Percentiles rank a stretch among this genome's conserved stretches.
Evolutionary conservation across 2,888 invertebrate species (phyloP).

Genomic region (Melolontha melolontha): DNA sequence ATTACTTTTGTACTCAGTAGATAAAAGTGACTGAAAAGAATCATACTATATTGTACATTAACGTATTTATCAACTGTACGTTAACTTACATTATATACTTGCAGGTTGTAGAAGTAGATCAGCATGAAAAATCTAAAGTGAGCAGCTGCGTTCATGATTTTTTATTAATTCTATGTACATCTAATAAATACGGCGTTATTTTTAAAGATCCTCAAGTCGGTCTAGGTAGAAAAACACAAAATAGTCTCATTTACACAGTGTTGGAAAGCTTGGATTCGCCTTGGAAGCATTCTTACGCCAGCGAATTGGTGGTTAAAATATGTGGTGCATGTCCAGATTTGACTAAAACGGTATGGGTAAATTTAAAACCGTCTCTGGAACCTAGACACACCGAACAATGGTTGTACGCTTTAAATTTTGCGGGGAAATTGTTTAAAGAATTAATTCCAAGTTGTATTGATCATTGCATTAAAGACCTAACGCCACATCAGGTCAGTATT

Average conservation of each 20-base stretch:
- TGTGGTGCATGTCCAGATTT: conserved; percentile 79
- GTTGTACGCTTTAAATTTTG: conserved; percentile 68
- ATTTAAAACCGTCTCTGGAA: conserved; percentile 72
- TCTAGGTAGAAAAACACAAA: conserved; percentile 69
- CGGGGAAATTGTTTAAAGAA: conserved; percentile 65
- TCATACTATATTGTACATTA: too few species aligned
- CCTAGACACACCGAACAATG: conserved; percentile 71
- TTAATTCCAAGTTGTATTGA: conserved; percentile 68
- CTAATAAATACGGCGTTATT: conserved; percentile 80
- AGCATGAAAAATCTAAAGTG: conserved; percentile 68
- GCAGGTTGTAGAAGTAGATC: conserved; percentile 54
- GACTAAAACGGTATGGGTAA: conserved; percentile 72
- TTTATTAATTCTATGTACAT: conserved; percentile 80
- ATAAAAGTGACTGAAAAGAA: too few species aligned
- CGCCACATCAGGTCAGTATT: conserved; percentile 65
- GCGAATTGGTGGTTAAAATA: conserved; percentile 74
- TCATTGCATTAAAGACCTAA: conserved; percentile 65
- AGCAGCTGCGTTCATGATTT: conserved; percentile 74
- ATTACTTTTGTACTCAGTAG: too few species aligned
- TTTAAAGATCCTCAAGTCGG: conserved; percentile 79
- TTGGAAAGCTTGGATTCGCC: conserved; percentile 75
- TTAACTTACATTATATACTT: conserved; percentile 28
- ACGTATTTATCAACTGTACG: too few species aligned
- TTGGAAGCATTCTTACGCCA: conserved; percentile 76
- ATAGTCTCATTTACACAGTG: conserved; percentile 73